Evolutionary conservation across 2,797 vertebrate genomes (phyloP).

Genomic region (Rhincodon typus): DNA sequence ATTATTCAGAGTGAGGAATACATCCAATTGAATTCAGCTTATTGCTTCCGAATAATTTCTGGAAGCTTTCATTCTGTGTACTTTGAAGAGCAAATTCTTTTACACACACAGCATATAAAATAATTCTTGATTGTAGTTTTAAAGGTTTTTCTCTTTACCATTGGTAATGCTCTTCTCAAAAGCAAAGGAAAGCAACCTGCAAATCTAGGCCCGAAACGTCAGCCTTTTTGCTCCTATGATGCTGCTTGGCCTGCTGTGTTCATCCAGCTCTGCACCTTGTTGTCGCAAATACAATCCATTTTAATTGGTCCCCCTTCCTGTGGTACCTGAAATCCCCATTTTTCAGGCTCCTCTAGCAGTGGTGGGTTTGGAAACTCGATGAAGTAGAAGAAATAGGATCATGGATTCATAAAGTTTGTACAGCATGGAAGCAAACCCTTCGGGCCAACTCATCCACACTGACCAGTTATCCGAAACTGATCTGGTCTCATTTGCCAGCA

Average conservation of each 20-base stretch:
- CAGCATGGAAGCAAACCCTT: too few relatives aligned
- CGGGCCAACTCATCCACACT: too few relatives aligned
- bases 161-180: too few relatives aligned
- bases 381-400: slow-evolving; percentile 10
- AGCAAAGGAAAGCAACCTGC: too few relatives aligned
- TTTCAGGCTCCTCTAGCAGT: neutral
- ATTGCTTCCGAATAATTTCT: neutral
- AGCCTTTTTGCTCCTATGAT: too few relatives aligned
- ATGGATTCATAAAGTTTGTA: too few relatives aligned
- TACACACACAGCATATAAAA: neutral
- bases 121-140: neutral
- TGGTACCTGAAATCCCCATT: neutral
- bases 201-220: too few relatives aligned
- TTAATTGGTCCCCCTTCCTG: neutral
- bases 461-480: too few relatives aligned
- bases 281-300: neutral
- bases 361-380: neutral
- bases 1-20: neutral
- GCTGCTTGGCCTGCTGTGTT: too few relatives aligned
- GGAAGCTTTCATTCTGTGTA: neutral
- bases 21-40: neutral
- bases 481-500: too few relatives aligned
- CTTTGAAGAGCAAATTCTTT: neutral
- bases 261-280: too few relatives aligned
- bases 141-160: neutral